Evolutionary conservation across 2,888 invertebrate species (phyloP).

Genomic region (Andrena praecox): DNA sequence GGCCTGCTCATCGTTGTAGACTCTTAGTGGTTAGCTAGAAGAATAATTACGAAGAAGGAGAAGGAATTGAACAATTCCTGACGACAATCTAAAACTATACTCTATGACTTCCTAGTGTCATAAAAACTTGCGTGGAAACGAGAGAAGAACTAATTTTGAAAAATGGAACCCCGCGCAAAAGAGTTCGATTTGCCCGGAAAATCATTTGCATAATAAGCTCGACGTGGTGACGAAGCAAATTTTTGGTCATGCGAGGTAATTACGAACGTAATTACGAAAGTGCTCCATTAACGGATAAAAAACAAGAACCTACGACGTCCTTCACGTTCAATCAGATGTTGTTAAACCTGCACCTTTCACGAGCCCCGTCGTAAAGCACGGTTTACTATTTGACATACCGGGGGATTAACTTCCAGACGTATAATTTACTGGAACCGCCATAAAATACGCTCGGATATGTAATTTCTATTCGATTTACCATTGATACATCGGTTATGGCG

Average conservation of each 20-base stretch:
- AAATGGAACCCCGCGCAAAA: too few relatives aligned
- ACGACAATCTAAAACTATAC: conserved; percentile 38
- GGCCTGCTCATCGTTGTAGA: neutral
- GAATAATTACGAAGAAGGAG: neutral
- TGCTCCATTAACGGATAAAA: too few relatives aligned
- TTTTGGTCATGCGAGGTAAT: too few relatives aligned
- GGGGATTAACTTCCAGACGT: conserved; percentile 26
- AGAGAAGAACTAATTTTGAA: too few relatives aligned
- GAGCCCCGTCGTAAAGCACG: neutral
- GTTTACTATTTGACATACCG: conserved; percentile 20
- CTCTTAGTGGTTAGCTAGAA: conserved; percentile 1
- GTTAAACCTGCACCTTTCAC: neutral
- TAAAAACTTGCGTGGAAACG: too few relatives aligned
- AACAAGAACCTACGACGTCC: too few relatives aligned
- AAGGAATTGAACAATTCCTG: conserved; percentile 34
- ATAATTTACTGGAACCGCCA: conserved; percentile 11
- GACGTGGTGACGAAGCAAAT: too few relatives aligned
- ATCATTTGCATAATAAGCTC: too few relatives aligned
- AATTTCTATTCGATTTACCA: conserved; percentile 37
- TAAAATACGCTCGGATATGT: conserved; percentile 19
- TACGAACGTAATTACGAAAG: too few relatives aligned
- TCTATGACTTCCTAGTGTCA: conserved; percentile 14
- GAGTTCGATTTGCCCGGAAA: too few relatives aligned
- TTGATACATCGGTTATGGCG: conserved; percentile 31
- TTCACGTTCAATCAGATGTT: neutral